phyloP scores from a whole-genome alignment of 2,888 invertebrate genomes.

The Nephrotoma flavescens region DNA sequence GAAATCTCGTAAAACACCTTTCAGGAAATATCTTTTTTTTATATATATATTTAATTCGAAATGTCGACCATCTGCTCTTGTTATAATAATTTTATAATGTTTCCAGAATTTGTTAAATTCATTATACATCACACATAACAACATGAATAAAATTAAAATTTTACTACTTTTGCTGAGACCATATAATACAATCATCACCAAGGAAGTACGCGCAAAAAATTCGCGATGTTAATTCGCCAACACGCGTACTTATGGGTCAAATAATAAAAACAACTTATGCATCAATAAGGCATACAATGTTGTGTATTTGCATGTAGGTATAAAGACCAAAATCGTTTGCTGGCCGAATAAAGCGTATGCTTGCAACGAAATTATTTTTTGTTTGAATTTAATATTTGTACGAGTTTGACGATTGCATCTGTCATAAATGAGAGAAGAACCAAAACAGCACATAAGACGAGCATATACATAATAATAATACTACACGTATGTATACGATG shows the following conservation, averaged over 20 bases:
- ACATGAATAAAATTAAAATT: neutral
- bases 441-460: neutral
- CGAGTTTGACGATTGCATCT: neutral
- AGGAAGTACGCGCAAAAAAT: neutral
- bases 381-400: neutral
- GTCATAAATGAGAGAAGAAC: neutral
- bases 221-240: neutral
- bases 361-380: neutral
- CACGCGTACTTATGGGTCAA: neutral
- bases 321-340: neutral
- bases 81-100: neutral
- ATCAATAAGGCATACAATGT: neutral
- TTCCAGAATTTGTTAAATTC: neutral
- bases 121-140: neutral
- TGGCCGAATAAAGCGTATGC: neutral
- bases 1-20: neutral
- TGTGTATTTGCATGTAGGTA: neutral
- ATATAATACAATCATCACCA: neutral
- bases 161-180: neutral
- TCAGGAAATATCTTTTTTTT: neutral
- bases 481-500: neutral
- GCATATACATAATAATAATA: neutral
- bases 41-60: neutral
- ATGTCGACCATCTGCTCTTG: neutral
- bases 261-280: neutral